Conservation (phyloP, 2,888 invertebrate genomes). For the Campoletis raptor region DNA sequence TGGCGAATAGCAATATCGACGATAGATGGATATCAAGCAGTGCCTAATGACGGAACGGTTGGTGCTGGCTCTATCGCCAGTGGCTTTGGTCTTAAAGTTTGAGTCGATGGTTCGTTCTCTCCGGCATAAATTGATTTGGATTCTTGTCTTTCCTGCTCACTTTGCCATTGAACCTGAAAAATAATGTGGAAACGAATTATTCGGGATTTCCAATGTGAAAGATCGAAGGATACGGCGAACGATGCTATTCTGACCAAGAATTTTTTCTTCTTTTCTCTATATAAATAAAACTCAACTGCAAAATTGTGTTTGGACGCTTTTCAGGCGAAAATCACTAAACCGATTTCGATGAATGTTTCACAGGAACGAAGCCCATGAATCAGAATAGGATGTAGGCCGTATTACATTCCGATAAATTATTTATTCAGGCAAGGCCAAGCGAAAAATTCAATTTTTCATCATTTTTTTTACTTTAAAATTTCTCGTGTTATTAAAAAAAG, state of each 20-base stretch:
- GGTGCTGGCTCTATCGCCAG: conserved; percentile 71
- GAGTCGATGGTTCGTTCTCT: conserved; percentile 44
- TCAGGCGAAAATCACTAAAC: no score
- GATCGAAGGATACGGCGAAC: background rate
- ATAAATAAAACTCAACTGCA: no score
- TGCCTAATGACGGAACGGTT: conserved; percentile 55
- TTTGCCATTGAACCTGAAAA: conserved; percentile 90
- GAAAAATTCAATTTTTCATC: no score
- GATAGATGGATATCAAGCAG: conserved; percentile 54
- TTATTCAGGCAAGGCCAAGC: no score
- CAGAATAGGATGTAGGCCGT: no score
- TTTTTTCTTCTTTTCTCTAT: no score
- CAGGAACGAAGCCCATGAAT: no score
- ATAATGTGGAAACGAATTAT: conserved; percentile 15
- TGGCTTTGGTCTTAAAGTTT: conserved; percentile 57
- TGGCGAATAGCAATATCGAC: conserved; percentile 16
- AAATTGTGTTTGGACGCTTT: no score
- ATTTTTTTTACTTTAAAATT: no score
- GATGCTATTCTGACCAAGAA: no score
- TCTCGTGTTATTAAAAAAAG: no score
- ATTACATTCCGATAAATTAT: no score
- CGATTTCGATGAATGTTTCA: background rate
- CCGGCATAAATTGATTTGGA: conserved; percentile 83
- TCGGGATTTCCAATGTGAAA: background rate
- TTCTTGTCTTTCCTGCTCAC: conserved; percentile 89